Percentiles rank a stretch among this genome's conserved stretches.
Conservation (phyloP, 2,797 vertebrate genomes). For the Myripristis murdjan region DNA sequence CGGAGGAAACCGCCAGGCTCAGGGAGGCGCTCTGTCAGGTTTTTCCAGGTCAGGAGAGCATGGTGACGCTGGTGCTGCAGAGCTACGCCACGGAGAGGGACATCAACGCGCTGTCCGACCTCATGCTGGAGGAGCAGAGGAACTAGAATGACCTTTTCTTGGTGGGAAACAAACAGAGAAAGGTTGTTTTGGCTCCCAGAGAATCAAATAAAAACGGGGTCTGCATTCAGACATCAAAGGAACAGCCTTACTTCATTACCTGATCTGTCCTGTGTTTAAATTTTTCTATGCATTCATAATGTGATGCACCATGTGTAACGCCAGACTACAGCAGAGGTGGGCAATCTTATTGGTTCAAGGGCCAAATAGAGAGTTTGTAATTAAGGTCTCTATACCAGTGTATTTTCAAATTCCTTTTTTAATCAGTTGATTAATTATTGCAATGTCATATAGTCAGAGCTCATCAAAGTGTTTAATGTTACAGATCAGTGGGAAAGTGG, state of each 20-base stretch:
- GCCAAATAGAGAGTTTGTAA: too few relatives aligned
- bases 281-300: neutral
- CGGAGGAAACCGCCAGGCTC: conserved; percentile 81
- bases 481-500: too few relatives aligned
- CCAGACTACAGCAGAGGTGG: too few relatives aligned
- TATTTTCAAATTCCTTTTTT: too few relatives aligned
- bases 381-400: too few relatives aligned
- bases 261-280: neutral
- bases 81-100: conserved; percentile 83
- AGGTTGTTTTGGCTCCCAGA: neutral
- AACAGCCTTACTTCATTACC: neutral
- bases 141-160: conserved; percentile 16
- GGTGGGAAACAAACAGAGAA: too few relatives aligned
- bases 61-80: conserved; percentile 89
- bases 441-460: too few relatives aligned
- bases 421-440: too few relatives aligned
- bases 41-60: conserved; percentile 87
- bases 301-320: neutral
- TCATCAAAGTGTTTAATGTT: too few relatives aligned
- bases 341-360: too few relatives aligned
- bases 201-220: neutral
- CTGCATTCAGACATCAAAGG: neutral
- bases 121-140: conserved; percentile 80
- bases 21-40: conserved; percentile 85
- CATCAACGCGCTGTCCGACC: conserved; percentile 87